Evolutionary conservation across 2,113 vertebrate species (phyloP), one percentile per base, ranked within the genome.

Genomic region (Verasper variegatus): DNA sequence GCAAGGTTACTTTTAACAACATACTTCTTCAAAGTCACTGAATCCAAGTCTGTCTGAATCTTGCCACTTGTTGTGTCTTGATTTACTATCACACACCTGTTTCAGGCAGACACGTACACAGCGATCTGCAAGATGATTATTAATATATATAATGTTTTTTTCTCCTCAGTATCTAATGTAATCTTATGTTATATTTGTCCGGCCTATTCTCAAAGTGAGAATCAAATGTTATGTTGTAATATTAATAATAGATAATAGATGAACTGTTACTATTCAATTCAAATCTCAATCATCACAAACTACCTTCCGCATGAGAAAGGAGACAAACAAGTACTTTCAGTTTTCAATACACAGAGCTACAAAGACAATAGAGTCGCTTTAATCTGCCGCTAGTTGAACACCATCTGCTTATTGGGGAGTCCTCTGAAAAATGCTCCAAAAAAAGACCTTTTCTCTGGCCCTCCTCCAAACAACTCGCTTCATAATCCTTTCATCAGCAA

Each of bases 371-470:
- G 37, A 76, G 69, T 37, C 2, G 18, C 86, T 91, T 91, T 78
- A 88, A 86, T 89, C 78, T 82, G 74, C 52, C 5, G 4, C 56
- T 83, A 71, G 68, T 74, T 64, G 52, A 78, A 85, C 65, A 72
- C 77, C 80, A 91, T 90, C 85, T 89, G 88, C 60, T 85, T 81
- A 77, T 80, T 78, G 72, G 80, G 52, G 47, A 83, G 61, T 52
- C 74, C 64, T 84, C 26, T 61, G 64, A 76, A 84, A 83, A 78
- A 59, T 18, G 37, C 21, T 80, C 54, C 45, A 74, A 73, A 84
- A 71, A 78, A 51, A 60, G 35, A 7, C 17, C 63, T 58, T 75
- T 51, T 81, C 74, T 85, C 72, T 89, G 62, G 74, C 84, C 52
- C 70, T 54, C 31, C 45, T 74, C 79, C 81, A 91, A 76, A 76